Percentiles rank a stretch among this genome's conserved stretches.
phyloP scores from a whole-genome alignment of 2,888 invertebrate species.

The Orthonevra nobilis region DNA sequence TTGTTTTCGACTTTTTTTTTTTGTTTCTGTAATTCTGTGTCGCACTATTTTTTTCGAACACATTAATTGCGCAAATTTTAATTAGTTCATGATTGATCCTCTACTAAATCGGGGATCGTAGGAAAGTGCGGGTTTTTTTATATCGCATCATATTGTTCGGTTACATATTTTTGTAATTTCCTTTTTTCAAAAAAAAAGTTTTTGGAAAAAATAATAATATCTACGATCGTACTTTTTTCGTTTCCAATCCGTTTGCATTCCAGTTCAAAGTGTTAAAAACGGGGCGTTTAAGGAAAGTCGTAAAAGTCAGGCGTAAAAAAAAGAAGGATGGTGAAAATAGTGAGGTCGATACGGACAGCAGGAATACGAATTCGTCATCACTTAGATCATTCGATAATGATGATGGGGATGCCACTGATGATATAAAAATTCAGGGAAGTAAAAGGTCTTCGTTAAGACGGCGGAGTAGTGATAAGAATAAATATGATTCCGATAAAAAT shows the following conservation, averaged over 20 bases:
- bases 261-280: constrained; percentile 68
- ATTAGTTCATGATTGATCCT: constrained; percentile 72
- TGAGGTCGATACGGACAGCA: constrained; percentile 72
- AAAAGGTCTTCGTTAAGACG: constrained; percentile 29
- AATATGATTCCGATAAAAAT: constrained; percentile 49
- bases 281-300: constrained; percentile 75
- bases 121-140: constrained; percentile 32
- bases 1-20: constrained; percentile 21
- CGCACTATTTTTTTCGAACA: constrained; percentile 51
- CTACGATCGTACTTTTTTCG: background rate
- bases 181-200: background rate
- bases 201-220: background rate
- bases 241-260: constrained; percentile 19
- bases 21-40: no score
- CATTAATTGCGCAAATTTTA: constrained; percentile 70
- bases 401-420: constrained; percentile 27
- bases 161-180: background rate
- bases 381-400: constrained; percentile 50
- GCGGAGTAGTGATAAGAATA: constrained; percentile 44
- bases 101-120: constrained; percentile 69
- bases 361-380: constrained; percentile 71
- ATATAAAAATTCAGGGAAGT: constrained; percentile 20
- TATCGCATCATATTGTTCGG: background rate
- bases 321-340: constrained; percentile 73
- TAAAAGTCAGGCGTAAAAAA: constrained; percentile 74